Base-by-base conservation (phyloP, 2,113 vertebrate species). In the Gobiocypris rarus region DNA sequence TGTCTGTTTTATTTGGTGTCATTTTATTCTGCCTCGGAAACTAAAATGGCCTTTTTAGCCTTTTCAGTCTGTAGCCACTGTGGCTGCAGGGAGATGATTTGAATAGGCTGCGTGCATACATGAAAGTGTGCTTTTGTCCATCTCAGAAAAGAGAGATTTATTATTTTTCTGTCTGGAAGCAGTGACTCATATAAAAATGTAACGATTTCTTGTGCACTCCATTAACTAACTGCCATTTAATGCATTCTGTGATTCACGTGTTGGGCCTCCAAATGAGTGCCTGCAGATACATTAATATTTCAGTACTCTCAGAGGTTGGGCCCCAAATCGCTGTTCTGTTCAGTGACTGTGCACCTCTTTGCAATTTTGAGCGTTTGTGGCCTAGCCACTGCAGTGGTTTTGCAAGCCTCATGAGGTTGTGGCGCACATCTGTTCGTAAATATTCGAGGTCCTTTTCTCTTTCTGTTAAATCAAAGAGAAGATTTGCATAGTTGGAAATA, bases 401-500 rank as follows among this genome's bases (percentile, higher is more conserved):
- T 81, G 52, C 69, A 63, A 54, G 38, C 24, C 65, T 43, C 81
- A n/a, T 22, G 59, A 84, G 81, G 52, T 54, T 7, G 28, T 28
- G 43, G 56, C 56, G 71, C 31, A 56, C 75, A 78, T 81, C 54
- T 81, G 61, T 89, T 86, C 82, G 19, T 65, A 77, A 71, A 45
- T 80, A 77, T 80, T 48, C 5, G 9, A 43, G 69, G 22, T 9
- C 74, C 34, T 38, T 82, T 70, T 65, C 50, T 74, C 79, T 50
- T 54, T 81, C 34, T 76, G 48, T 79, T 86, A 84, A 84, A 85
- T 86, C 75, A 87, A 83, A 84, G 73, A 31, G 56, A 63, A 24
- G 28, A 75, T 87, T 89, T 85, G 48, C 75, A 87, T 89, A 81
- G 87, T 81, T 85, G 38, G 59, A 86, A 79, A 82, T 76, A n/a